Conservation (phyloP, 2,888 invertebrate species). For the Polyommatus iphigenia region DNA sequence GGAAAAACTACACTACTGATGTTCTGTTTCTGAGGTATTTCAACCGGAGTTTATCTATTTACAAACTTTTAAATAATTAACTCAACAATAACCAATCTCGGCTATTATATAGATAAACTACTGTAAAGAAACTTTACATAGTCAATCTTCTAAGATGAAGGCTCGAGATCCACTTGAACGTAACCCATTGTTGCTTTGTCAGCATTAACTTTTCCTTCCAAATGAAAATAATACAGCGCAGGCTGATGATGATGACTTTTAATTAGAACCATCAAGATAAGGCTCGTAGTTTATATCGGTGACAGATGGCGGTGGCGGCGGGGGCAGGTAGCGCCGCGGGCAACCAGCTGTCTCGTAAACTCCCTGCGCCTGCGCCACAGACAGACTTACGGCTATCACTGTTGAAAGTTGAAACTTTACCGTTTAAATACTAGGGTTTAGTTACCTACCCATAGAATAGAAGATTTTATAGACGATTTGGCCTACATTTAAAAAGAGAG, state of each 20-base stretch:
- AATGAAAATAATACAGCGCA: not conserved
- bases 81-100: too few relatives aligned
- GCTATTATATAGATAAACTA: too few relatives aligned
- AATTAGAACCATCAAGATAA: conserved; percentile 7
- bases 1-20: not conserved
- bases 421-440: too few relatives aligned
- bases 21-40: too few relatives aligned
- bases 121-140: too few relatives aligned
- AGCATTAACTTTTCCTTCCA: not conserved
- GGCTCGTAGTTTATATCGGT: not conserved
- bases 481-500: not conserved
- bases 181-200: not conserved
- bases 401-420: not conserved
- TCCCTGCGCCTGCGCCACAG: not conserved
- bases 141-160: not conserved
- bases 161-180: not conserved
- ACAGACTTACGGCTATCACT: not conserved
- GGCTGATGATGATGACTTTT: conserved; percentile 11
- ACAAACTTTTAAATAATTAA: too few relatives aligned
- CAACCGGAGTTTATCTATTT: too few relatives aligned
- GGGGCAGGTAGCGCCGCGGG: conserved; percentile 1
- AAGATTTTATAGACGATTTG: not conserved
- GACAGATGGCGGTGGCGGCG: not conserved
- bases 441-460: not conserved
- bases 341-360: conserved; percentile 9